Percentiles rank a stretch among this genome's conserved stretches.
phyloP scores from a whole-genome alignment of 2,888 invertebrate species.

The Stenoptilia bipunctidactyla region DNA sequence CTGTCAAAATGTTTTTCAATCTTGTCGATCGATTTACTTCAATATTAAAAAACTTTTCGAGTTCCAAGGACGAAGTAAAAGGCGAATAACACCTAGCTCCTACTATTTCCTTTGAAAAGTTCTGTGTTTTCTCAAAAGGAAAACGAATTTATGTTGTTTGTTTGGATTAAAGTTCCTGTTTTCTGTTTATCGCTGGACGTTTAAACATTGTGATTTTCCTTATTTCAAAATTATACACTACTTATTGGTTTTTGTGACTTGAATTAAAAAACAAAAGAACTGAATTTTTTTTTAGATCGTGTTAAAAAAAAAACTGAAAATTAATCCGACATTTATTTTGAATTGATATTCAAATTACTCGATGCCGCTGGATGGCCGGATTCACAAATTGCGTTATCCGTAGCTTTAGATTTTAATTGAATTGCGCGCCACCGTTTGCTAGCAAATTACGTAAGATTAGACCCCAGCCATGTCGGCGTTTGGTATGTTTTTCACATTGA shows the following conservation, averaged over 20 bases:
- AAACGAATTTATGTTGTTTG: conserved; percentile 1
- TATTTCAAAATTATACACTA: too few relatives aligned
- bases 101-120: conserved; percentile 1
- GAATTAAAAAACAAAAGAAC: too few relatives aligned
- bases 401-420: conserved; percentile 32
- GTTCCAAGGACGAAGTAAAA: neutral
- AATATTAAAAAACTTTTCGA: conserved; percentile 14
- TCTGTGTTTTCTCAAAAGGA: neutral
- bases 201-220: too few relatives aligned
- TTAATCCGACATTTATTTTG: neutral
- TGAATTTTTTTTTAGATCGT: neutral
- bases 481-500: conserved; percentile 40
- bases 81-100: neutral
- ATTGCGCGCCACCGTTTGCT: conserved; percentile 27
- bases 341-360: neutral
- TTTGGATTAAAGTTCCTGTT: neutral
- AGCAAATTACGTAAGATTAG: conserved; percentile 36
- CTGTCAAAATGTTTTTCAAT: conserved; percentile 8
- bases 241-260: neutral
- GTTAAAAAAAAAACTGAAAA: neutral
- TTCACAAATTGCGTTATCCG: conserved; percentile 22
- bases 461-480: conserved; percentile 29
- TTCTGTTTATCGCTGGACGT: neutral
- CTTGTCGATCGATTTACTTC: neutral
- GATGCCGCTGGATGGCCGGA: conserved; percentile 2